A percentile compares a stretch with the other conserved stretches of the same genome.
phyloP scores from a whole-genome alignment of 2,113 vertebrate species.

The Accipiter cooperii region DNA sequence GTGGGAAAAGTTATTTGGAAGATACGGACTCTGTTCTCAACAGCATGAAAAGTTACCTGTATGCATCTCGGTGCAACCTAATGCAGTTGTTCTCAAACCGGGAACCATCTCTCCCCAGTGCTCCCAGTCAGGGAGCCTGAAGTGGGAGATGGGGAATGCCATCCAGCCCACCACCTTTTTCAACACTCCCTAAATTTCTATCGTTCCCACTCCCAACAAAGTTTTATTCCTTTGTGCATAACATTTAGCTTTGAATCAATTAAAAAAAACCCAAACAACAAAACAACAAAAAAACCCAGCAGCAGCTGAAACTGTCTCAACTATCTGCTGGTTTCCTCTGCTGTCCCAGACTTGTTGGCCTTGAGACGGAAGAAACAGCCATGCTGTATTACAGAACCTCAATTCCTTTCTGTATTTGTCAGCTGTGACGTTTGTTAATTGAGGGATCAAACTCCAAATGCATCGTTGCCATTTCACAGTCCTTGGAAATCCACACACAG shows the following conservation, averaged over 20 bases:
- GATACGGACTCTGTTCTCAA: background rate
- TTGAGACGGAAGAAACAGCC: background rate
- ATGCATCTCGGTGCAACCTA: background rate
- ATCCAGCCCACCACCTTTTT: background rate
- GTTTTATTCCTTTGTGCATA: background rate
- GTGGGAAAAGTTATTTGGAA: background rate
- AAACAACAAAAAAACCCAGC: background rate
- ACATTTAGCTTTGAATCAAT: background rate
- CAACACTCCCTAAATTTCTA: background rate
- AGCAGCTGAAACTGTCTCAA: background rate
- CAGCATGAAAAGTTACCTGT: background rate
- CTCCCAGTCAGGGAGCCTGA: background rate
- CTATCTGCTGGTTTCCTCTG: background rate
- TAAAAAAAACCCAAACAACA: background rate
- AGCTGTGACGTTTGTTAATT: background rate
- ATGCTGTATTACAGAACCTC: background rate
- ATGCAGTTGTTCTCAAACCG: background rate
- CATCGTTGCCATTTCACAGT: background rate
- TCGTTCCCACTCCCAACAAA: background rate
- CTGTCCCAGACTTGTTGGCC: background rate
- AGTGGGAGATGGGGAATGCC: background rate
- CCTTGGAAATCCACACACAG: background rate
- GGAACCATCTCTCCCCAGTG: background rate
- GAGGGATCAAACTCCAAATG: background rate
- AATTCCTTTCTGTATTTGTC: background rate